Base-by-base conservation (phyloP, 2,113 vertebrate genomes). In the Pedionomus torquatus region DNA sequence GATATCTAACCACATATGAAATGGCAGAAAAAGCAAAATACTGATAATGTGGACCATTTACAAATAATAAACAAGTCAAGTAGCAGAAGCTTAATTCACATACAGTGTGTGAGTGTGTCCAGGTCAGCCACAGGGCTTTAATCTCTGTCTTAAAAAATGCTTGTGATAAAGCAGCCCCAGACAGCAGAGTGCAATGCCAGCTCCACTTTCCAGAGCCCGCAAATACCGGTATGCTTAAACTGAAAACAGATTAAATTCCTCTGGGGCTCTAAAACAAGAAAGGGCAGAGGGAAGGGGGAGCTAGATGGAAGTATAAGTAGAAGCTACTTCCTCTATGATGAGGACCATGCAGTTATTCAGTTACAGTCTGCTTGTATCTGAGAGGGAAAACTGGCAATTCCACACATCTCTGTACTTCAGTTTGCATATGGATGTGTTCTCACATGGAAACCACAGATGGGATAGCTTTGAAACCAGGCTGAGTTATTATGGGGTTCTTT, bases 391-490 rank as follows among this genome's bases (percentile, higher is more conserved):
- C 11, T 9, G 3, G 35, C 31, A 46, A n/a, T 92, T 90, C 74
- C 2, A 1, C 5, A 16, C 58, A 25, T 39, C 54, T 93, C 66
- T 55, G 37, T 12, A 44, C 9, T 41, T 57, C 44, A 48, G 65
- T 48, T 91, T 90, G 66, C 80, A 86, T 58, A 68, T 57, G 52
- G 55, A 60, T 63, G 31, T 21, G 28, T 61, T 82, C 79, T 87
- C 9, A 6, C 69, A 68, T 9, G 61, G 72, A 89, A 96, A 85
- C 31, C 77, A 91, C 94, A 97, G 71, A 95, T 43, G 63, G 95
- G 80, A 83, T 72, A 0, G 5, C 92, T 95, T 94, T 55, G 78
- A 96, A 90, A 84, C 51, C 63, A 49, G 78, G 70, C 60, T 93
- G 79, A 92, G 74, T 82, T 89, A 95, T 82, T 91, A 74, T 18